Percentiles rank a stretch among this genome's conserved stretches.
phyloP scores from a whole-genome alignment of 2,797 vertebrate species.

The Rhincodon typus region DNA sequence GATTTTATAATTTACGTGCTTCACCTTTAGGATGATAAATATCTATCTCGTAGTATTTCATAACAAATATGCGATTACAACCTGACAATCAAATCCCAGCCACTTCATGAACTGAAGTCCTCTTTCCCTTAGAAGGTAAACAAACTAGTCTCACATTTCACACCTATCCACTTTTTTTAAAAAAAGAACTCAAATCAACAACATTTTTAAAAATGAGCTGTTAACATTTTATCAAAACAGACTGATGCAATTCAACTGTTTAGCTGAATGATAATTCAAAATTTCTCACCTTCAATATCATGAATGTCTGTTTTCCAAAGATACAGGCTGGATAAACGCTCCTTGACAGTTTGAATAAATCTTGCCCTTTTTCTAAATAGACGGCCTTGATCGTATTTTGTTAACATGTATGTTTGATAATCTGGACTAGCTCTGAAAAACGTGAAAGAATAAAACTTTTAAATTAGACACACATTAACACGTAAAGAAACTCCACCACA shows the following conservation, averaged over 20 bases:
- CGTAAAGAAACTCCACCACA: too few relatives aligned
- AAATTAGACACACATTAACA: not conserved
- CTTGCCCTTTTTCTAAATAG: constrained; percentile 54
- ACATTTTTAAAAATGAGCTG: not conserved
- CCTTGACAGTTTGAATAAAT: constrained; percentile 54
- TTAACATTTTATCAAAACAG: not conserved
- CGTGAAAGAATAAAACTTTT: not conserved
- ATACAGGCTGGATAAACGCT: constrained; percentile 60
- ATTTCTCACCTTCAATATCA: constrained; percentile 71
- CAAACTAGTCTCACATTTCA: not conserved
- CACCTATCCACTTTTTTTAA: not conserved
- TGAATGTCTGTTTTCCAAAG: constrained; percentile 82
- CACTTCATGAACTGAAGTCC: not conserved
- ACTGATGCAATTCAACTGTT: not conserved
- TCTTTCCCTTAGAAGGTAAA: not conserved
- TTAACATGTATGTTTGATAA: not conserved
- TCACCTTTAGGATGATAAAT: not conserved
- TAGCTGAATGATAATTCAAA: not conserved
- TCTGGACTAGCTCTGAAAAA: not conserved
- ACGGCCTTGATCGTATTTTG: constrained; percentile 65
- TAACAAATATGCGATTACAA: not conserved
- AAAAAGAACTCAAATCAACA: not conserved
- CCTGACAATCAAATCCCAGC: not conserved
- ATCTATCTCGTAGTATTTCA: not conserved
- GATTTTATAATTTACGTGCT: not conserved